These are phyloP conservation scores for Chrysochloris asiatica DNA, from an alignment of 2,113 vertebrate genomes.

Conservation along the genomic window DNA sequence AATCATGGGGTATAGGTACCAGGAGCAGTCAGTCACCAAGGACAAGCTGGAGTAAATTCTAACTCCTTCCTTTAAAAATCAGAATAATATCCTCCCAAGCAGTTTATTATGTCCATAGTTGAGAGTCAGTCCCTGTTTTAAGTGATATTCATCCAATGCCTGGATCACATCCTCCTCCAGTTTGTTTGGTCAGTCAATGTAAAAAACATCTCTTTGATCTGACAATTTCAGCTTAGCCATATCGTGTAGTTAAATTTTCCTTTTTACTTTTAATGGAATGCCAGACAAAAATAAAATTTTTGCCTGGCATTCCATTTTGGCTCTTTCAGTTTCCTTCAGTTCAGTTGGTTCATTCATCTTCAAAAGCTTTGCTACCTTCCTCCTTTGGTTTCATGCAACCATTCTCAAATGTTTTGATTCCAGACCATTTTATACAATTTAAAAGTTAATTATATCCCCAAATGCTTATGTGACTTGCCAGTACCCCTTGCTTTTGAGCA, in stretches of 20 bases:
- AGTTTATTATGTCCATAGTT: background rate
- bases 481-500: background rate
- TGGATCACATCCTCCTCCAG: background rate
- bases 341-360: background rate
- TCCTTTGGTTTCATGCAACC: background rate
- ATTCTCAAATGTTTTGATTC: background rate
- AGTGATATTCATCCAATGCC: background rate
- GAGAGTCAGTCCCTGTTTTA: background rate
- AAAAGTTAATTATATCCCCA: too few species aligned
- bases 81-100: background rate
- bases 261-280: background rate
- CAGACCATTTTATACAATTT: too few species aligned
- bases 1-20: fast-evolving
- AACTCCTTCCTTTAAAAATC: background rate
- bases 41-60: background rate
- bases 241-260: background rate
- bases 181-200: background rate
- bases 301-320: background rate
- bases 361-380: background rate
- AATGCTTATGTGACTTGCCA: too few species aligned
- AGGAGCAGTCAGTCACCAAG: background rate
- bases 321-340: background rate
- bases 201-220: background rate
- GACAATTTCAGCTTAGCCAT: background rate
- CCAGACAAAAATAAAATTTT: too few species aligned